Base-by-base conservation (phyloP, 2,888 invertebrate species). In the Brachypterus glaber region DNA sequence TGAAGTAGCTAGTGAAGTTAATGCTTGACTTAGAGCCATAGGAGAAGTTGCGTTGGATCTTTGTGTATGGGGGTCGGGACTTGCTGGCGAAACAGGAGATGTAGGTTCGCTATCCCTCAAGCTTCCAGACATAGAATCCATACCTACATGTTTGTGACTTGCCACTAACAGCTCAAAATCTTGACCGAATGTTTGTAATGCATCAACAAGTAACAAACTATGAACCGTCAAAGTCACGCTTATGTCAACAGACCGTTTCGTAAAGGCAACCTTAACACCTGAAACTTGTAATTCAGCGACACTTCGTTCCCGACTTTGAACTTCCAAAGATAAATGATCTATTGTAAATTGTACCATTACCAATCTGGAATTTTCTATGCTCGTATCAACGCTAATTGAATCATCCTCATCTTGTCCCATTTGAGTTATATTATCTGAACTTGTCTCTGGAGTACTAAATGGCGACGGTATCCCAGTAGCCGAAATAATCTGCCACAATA, bases 101-200 rank as follows among this genome's bases (percentile, higher is more conserved):
- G 85, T 87, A 4, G 92, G 89, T 64, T 92, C 90, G 55, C 91
- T 92, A 59, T 90, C 92, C 49, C 82, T 76, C 47, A 95, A 76
- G 63, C 91, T 91, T 36, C 95, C 93, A 45, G 92, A 93, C 47
- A 85, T 77, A 43, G 88, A 90, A 68, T 95, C 93, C 86, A 95
- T 88, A 3, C 86, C 89, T 15, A 95, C 86, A 64, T 92, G 90
- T 58, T 87, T 87, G 65, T 96, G 95, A 61, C 92, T 93, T 17
- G 95, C 95, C 11, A 93, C 80, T 5, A 96, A 72, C 34, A 96
- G 70, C 63, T 95, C 95, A 69, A 92, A 96, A 71, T 96, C 95
- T 0, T 85, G 84, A 0, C 96, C 95, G 64, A 88, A 91, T 11
- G 90, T 90, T 68, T 96, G 95, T 61, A 95, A 72, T 33, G 95